Evolutionary conservation across 1,140 invertebrate species (phyloP).

Genomic region (Drosophila nigromelanica): DNA sequence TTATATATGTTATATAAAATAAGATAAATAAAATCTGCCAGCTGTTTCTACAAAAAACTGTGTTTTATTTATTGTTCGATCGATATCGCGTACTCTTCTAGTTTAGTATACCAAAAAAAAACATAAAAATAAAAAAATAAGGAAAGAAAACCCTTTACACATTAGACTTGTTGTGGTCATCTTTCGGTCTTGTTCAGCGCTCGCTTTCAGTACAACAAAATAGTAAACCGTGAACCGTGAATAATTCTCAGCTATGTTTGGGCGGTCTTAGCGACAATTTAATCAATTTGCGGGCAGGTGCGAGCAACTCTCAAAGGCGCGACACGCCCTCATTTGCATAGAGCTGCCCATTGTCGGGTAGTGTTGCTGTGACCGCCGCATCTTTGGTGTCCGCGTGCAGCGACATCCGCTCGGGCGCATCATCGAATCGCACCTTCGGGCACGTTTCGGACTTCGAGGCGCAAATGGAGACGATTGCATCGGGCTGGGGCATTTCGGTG

Average conservation of each 20-base stretch:
- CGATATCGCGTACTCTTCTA: neutral
- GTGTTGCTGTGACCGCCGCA: neutral
- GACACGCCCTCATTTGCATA: constrained; percentile 75
- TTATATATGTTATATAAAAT: neutral
- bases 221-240: constrained; percentile 2
- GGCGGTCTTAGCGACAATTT: neutral
- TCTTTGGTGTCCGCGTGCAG: constrained; percentile 34
- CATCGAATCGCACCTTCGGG: constrained; percentile 52
- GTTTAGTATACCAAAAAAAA: constrained; percentile 2
- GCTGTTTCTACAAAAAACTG: neutral
- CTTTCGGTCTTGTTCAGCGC: neutral
- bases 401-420: constrained; percentile 18
- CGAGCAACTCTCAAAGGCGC: constrained; percentile 46
- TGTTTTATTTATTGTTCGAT: constrained; percentile 4
- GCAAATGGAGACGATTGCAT: constrained; percentile 10
- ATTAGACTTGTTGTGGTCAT: constrained; percentile 19
- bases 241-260: constrained; percentile 19
- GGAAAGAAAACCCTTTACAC: constrained; percentile 4
- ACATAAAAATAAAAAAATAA: neutral
- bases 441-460: constrained; percentile 26
- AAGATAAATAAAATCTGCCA: neutral
- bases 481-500: constrained; percentile 29
- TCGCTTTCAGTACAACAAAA: constrained; percentile 33
- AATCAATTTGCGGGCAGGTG: constrained; percentile 3
- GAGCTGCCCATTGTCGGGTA: constrained; percentile 36